Evolutionary conservation across 2,888 invertebrate species (phyloP), one percentile per base, ranked within the genome.

Genomic region (Atethmia centrago): DNA sequence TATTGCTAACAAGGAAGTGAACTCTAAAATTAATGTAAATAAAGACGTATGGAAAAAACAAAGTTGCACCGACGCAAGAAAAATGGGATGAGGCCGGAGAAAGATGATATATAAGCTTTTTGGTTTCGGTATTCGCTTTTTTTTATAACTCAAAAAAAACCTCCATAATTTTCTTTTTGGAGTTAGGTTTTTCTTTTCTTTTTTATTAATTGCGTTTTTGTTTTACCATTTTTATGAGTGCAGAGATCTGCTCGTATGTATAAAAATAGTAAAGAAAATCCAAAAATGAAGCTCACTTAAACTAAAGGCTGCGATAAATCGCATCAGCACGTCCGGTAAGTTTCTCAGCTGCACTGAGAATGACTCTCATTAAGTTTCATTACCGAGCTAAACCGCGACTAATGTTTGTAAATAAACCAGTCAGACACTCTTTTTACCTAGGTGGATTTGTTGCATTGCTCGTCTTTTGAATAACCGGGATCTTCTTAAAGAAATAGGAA

Each of bases 291-390:
- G 31, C 61, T 49, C 21, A 0, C 49, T 83, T 31, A 36, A 71
- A 67, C 10, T 55, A 79, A 83, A 61, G 14, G 14, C 59, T 51
- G 51, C 19, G 21, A 67, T 70, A 70, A 59, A 42, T 85, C 61
- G 9, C 31, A 4, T 21, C 64, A 59, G n/a, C 40, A 58, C 53
- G 53, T 56, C 62, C 58, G 21, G 16, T 65, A 65, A 56, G 28
- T 47, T 62, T 53, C 63, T 56, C 66, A 73, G 25, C 58, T 47
- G 49, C 68, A 64, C 28, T 53, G 64, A 31, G 74, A 83, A 75
- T 79, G 53, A 74, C 36, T 63, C 67, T 53, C 86, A 80, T 84
- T 80, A 36, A 64, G 61, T 72, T 72, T 71, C 53, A 84, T 68
- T 80, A 71, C 45, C 9, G 63, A 72, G 56, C 19, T 51, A 56